Evolutionary conservation across 2,797 vertebrate species (phyloP), one percentile per base, ranked within the genome.

Genomic region (Phalanger gymnotis): DNA sequence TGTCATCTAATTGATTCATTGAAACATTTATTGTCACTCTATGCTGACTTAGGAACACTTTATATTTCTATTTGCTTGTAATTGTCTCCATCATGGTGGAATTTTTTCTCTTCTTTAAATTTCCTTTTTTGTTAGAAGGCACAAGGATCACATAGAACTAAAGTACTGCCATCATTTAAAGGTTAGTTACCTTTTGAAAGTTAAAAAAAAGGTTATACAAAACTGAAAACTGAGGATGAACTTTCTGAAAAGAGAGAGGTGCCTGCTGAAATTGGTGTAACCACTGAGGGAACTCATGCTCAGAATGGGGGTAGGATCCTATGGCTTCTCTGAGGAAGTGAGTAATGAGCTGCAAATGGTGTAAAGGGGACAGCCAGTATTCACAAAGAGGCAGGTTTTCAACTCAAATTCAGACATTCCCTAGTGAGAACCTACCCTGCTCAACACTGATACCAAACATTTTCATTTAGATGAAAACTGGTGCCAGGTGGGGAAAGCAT

Each of bases 381-480:
- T 90, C 57, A 92, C 87, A 51, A 94, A 61, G 34, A 90, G 90
- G 34, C 54, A 53, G 66, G 54, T 95, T 91, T 94, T 52, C n/a
- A 87, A 47, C 56, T 30, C 34, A 57, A 57, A 25, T 47, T 6
- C 9, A n/a, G n/a, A 89, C 90, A 92, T 40, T 94, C 93, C 73
- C 92, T 92, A 73, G 90, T 94, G 92, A 96, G 81, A 95, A 81
- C 4, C 1, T 1, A 93, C 94, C 52, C 93, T 58, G 47, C 92
- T 95, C 90, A 95, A 93, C 3, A 47, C 5, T 52, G 87, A 55
- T 96, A 92, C 57, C 54, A 51, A 87, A 91, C 30, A 22, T 93
- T 95, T 95, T 96, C 90, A 58, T 96, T 92, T 47, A 96, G 95
- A 92, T 93, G 30, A 66, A 94, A 94, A 95, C 90, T n/a, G 61